Evolutionary conservation across 2,797 vertebrate genomes (phyloP).

Genomic region (Gymnoscopelus braueri): DNA sequence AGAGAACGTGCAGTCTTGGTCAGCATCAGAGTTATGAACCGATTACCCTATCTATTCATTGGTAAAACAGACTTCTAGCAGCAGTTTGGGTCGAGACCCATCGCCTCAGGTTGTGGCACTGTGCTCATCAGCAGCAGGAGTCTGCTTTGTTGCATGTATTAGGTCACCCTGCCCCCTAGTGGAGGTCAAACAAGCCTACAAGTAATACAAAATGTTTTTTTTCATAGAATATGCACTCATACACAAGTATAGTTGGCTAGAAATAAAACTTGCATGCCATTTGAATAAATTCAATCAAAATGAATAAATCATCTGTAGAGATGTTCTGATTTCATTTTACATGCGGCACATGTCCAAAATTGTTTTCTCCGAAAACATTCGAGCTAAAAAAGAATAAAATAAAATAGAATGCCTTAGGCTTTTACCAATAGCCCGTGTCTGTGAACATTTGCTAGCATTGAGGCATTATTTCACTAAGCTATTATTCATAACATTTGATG

Average conservation of each 20-base stretch:
- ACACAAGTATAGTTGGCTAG: constrained; percentile 34
- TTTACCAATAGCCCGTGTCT: constrained; percentile 47
- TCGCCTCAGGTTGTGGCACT: too few species aligned
- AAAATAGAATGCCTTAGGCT: constrained; percentile 43
- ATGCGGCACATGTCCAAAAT: constrained; percentile 62
- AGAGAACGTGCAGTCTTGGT: too few species aligned
- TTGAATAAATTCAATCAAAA: constrained; percentile 62
- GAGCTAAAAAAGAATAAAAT: constrained; percentile 34
- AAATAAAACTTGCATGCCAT: constrained; percentile 57
- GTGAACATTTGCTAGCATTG: constrained; percentile 66
- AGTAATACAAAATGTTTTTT: not conserved
- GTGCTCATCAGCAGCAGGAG: too few species aligned
- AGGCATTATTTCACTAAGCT: constrained; percentile 36
- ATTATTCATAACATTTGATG: constrained; percentile 64
- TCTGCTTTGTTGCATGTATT: constrained; percentile 39
- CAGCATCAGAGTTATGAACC: too few species aligned
- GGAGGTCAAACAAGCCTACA: constrained; percentile 39
- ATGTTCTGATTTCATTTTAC: constrained; percentile 66
- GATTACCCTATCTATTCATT: too few species aligned
- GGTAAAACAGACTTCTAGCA: too few species aligned
- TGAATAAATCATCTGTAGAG: constrained; percentile 68
- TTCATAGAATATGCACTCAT: constrained; percentile 13
- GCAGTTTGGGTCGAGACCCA: too few species aligned
- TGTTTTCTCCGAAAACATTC: constrained; percentile 58
- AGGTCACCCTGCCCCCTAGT: constrained; percentile 82